Evolutionary conservation across 2,888 invertebrate genomes (phyloP).

Genomic region (Eretmocerus hayati): DNA sequence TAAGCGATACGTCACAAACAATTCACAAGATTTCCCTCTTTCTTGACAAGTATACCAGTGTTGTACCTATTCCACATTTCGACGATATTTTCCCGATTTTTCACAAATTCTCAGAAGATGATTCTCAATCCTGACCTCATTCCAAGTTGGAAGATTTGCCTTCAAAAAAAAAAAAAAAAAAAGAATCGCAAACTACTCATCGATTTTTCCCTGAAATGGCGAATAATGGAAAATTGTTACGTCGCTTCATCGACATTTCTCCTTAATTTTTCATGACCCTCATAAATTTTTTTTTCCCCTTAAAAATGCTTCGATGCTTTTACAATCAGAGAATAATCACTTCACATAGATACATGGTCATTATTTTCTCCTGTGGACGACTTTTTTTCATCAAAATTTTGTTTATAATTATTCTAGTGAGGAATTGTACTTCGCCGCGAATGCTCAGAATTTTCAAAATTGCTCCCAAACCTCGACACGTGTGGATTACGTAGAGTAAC

Average conservation of each 20-base stretch:
- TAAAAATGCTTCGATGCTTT: conserved; percentile 33
- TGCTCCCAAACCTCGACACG: no score
- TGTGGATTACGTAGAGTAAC: no score
- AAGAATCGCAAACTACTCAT: conserved; percentile 25
- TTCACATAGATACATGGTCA: conserved; percentile 40
- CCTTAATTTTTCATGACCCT: conserved; percentile 34
- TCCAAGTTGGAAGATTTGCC: conserved; percentile 11
- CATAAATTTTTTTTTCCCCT: conserved; percentile 24
- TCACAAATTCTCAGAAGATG: no score
- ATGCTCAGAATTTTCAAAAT: no score
- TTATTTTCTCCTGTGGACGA: conserved; percentile 25
- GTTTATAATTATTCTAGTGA: conserved; percentile 29
- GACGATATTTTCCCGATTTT: conserved; percentile 8
- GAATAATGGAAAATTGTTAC: conserved; percentile 18
- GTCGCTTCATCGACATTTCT: conserved; percentile 34
- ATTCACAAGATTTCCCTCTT: no score
- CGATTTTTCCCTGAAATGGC: conserved; percentile 14
- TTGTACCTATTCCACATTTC: conserved; percentile 7
- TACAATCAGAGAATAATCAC: conserved; percentile 43
- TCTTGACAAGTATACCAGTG: not conserved
- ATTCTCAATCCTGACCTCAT: no score
- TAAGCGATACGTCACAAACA: no score
- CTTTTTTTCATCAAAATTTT: conserved; percentile 21
- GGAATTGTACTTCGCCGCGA: conserved; percentile 37
- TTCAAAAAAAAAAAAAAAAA: conserved; percentile 20